A percentile compares a stretch with the other conserved stretches of the same genome.
Evolutionary conservation across 2,797 vertebrate genomes (phyloP).

Genomic region (Tiaroga cobitis): DNA sequence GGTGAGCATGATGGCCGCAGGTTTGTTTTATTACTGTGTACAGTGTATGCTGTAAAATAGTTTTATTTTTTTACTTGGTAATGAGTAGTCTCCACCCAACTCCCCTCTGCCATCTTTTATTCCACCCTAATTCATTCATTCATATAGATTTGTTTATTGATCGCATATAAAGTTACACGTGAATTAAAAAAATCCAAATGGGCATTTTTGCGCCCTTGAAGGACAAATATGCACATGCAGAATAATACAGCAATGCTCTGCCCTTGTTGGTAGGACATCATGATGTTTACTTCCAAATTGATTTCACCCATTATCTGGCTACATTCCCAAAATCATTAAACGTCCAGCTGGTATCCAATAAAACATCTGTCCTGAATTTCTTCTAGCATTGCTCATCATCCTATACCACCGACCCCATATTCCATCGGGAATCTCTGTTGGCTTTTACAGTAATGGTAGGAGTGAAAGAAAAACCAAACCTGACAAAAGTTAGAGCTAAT

Average conservation of each 20-base stretch:
- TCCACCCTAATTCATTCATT: slow-evolving; percentile 9
- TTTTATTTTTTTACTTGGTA: slow-evolving; percentile 37
- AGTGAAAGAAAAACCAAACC: slow-evolving; percentile 43
- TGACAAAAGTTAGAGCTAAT: slow-evolving; percentile 56
- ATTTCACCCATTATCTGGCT: slow-evolving; percentile 13
- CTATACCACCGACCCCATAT: slow-evolving; percentile 10
- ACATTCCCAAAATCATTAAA: background rate
- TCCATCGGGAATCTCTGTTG: background rate
- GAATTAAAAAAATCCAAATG: background rate
- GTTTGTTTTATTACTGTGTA: slow-evolving; percentile 37
- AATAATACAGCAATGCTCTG: background rate
- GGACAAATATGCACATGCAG: background rate
- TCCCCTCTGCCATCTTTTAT: slow-evolving; percentile 28
- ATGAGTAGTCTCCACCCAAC: background rate
- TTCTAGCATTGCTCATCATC: slow-evolving; percentile 7
- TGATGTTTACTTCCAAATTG: slow-evolving; percentile 10
- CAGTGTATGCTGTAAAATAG: slow-evolving; percentile 13
- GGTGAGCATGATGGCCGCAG: slow-evolving; percentile 1
- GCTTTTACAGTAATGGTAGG: slow-evolving; percentile 19
- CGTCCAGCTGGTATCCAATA: slow-evolving; percentile 39
- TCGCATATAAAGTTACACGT: slow-evolving; percentile 22
- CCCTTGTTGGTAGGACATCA: slow-evolving; percentile 16
- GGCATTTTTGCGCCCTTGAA: background rate
- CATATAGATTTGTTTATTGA: slow-evolving; percentile 28
- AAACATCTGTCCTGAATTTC: slow-evolving; percentile 11